phyloP scores from a whole-genome alignment of 2,113 vertebrate species.

The Pygoscelis antarcticus region DNA sequence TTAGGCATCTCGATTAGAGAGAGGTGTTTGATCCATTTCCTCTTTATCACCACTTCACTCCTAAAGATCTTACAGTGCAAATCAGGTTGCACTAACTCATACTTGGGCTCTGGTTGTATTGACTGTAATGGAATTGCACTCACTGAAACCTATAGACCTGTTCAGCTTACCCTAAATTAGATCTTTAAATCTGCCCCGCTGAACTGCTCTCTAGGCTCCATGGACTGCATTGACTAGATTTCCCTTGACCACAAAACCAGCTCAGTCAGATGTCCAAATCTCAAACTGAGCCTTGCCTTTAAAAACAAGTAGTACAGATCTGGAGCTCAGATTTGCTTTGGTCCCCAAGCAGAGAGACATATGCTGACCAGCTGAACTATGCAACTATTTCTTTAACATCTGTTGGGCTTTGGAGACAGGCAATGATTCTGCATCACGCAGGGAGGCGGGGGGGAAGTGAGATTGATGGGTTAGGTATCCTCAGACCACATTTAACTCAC shows the following conservation, averaged over 20 bases:
- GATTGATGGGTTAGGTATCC: neutral
- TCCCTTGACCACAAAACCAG: neutral
- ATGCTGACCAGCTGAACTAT: neutral
- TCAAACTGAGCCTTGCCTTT: neutral
- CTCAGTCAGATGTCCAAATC: neutral
- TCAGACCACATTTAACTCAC: neutral
- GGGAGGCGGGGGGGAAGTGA: neutral
- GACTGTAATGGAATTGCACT: neutral
- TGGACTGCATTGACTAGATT: neutral
- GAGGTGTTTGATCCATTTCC: neutral
- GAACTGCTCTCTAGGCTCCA: neutral
- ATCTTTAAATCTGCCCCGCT: neutral
- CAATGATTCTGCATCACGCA: neutral
- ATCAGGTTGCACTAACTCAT: neutral
- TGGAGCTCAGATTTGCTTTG: neutral
- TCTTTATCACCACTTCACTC: neutral
- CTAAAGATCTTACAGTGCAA: neutral
- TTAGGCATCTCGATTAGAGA: neutral
- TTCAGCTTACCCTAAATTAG: neutral
- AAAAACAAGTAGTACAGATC: neutral
- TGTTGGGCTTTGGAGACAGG: neutral
- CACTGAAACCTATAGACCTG: neutral
- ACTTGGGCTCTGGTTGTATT: neutral
- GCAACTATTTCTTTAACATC: neutral
- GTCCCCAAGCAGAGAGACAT: neutral